These are phyloP conservation scores for Leucopsar rothschildi DNA, from an alignment of 2,113 vertebrate species.

Conservation along the genomic window DNA sequence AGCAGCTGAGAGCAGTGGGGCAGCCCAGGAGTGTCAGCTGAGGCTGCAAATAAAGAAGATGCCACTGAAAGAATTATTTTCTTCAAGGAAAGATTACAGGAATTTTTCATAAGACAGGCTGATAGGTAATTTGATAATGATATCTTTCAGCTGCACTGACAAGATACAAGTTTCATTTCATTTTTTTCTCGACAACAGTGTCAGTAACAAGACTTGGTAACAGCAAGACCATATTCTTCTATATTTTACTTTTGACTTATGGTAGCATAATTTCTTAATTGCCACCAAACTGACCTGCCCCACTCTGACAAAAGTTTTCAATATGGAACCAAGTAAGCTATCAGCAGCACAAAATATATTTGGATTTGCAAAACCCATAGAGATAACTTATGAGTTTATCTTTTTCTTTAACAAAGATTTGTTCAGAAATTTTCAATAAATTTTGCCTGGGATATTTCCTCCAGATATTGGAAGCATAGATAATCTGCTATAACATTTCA, in stretches of 20 bases:
- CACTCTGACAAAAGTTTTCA: not conserved
- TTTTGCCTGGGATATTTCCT: not conserved
- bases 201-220: not conserved
- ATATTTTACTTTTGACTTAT: not conserved
- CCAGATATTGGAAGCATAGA: not conserved
- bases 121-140: not conserved
- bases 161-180: not conserved
- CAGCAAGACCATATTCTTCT: not conserved
- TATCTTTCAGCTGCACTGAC: not conserved
- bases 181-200: accelerated
- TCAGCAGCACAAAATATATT: not conserved
- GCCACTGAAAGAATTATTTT: not conserved
- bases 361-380: not conserved
- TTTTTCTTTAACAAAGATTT: not conserved
- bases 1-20: accelerated
- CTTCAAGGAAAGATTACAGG: not conserved
- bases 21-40: accelerated
- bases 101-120: not conserved
- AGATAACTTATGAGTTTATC: not conserved
- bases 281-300: not conserved
- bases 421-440: not conserved
- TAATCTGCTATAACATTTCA: not conserved
- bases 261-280: not conserved
- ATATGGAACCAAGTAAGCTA: not conserved
- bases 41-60: not conserved